Percentiles rank a stretch among this genome's conserved stretches.
Conservation (phyloP, 2,113 vertebrate species). For the Ciconia maguari region DNA sequence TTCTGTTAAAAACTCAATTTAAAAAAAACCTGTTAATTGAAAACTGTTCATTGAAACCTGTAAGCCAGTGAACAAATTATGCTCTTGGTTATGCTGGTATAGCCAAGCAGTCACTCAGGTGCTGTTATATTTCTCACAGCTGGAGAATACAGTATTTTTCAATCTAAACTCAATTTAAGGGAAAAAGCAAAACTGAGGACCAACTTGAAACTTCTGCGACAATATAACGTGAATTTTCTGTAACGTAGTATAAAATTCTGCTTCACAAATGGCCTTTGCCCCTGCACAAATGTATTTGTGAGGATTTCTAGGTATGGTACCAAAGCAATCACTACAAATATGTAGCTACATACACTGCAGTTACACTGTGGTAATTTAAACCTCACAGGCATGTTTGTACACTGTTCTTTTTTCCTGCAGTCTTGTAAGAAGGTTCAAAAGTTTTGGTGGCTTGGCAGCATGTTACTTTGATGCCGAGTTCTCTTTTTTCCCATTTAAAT, state of each 20-base stretch:
- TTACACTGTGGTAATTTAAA: neutral
- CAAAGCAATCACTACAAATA: constrained; percentile 4
- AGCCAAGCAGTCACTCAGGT: neutral
- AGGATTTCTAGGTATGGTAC: neutral
- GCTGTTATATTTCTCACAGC: neutral
- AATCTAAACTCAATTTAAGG: constrained; percentile 9
- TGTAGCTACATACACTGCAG: neutral
- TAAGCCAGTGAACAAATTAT: neutral
- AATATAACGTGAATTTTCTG: neutral
- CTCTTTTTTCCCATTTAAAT: neutral
- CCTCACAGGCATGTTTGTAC: neutral
- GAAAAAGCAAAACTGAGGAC: neutral
- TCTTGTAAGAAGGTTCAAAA: neutral
- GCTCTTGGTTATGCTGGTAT: neutral
- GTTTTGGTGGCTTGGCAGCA: neutral
- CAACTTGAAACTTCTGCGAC: neutral
- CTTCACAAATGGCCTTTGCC: neutral
- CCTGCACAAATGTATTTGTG: neutral
- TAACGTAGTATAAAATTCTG: neutral
- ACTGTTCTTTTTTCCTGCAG: neutral
- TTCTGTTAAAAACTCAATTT: neutral
- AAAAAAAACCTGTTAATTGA: no score
- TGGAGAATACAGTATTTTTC: neutral
- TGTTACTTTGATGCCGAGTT: neutral
- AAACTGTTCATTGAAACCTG: neutral